Conservation (phyloP, 1,140 invertebrate species). For the Leguminivora glycinivorella region DNA sequence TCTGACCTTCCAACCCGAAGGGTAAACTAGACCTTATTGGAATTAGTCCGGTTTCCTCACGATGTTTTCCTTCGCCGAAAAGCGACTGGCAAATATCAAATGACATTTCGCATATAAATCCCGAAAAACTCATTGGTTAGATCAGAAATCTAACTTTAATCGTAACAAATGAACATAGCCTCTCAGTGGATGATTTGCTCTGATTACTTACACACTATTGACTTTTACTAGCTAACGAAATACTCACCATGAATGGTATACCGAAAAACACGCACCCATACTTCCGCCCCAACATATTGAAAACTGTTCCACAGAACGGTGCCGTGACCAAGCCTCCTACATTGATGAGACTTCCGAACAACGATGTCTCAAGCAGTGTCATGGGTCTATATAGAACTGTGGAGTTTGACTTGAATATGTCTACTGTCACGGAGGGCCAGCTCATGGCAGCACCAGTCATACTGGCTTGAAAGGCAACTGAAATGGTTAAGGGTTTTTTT, state of each 20-base stretch:
- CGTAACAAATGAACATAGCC: no score
- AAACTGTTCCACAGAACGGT: slow-evolving; percentile 46
- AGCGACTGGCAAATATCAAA: no score
- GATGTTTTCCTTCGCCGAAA: no score
- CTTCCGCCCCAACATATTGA: slow-evolving; percentile 54
- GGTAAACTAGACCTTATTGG: no score
- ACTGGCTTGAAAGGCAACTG: slow-evolving; percentile 11
- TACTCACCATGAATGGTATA: slow-evolving; percentile 56
- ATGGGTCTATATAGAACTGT: slow-evolving; percentile 39
- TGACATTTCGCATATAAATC: no score
- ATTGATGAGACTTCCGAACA: slow-evolving; percentile 56
- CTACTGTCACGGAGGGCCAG: not conserved
- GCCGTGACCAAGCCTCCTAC: slow-evolving; percentile 52
- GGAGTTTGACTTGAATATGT: not conserved
- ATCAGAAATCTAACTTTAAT: no score
- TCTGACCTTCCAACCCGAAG: no score
- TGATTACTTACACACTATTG: no score
- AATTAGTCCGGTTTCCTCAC: no score
- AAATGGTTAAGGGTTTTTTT: not conserved
- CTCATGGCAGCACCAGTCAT: not conserved
- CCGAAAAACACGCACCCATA: slow-evolving; percentile 53
- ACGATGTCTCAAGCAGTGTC: slow-evolving; percentile 53
- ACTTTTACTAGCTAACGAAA: not conserved
- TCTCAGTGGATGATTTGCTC: no score
- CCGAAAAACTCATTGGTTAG: no score